Evolutionary conservation across 2,888 invertebrate species (phyloP).

Genomic region (Torymus texanus): DNA sequence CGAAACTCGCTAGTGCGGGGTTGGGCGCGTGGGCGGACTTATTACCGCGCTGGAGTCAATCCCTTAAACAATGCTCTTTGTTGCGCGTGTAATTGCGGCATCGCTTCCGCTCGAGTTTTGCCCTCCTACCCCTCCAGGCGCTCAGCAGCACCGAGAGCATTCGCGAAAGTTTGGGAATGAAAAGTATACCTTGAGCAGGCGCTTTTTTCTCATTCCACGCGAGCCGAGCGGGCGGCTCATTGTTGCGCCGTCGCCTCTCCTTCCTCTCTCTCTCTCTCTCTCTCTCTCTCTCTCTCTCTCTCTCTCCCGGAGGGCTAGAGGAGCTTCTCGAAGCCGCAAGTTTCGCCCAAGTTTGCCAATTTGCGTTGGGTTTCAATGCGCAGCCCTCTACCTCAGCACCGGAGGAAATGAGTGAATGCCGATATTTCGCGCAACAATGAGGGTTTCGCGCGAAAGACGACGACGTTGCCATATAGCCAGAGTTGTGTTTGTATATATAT

Average conservation of each 20-base stretch:
- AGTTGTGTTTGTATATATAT: too few species aligned
- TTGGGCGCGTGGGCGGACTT: not conserved
- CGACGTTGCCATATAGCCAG: too few species aligned
- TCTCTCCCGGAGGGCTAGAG: not conserved
- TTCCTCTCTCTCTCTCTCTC: too few species aligned
- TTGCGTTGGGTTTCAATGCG: constrained; percentile 49
- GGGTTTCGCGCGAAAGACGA: not conserved
- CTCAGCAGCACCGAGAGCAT: not conserved
- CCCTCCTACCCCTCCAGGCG: not conserved
- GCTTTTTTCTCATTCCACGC: constrained; percentile 16
- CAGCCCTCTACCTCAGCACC: not conserved
- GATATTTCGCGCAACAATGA: constrained; percentile 24
- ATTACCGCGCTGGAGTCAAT: constrained; percentile 27
- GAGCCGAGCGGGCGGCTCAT: constrained; percentile 5
- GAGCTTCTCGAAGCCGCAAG: constrained; percentile 26
- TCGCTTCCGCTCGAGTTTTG: constrained; percentile 24
- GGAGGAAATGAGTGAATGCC: constrained; percentile 32
- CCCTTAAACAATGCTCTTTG: constrained; percentile 46
- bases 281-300: too few species aligned
- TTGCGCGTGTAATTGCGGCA: constrained; percentile 49
- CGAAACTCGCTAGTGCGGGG: not conserved
- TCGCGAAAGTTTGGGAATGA: constrained; percentile 37
- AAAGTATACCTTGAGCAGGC: constrained; percentile 14
- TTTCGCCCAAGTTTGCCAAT: constrained; percentile 59
- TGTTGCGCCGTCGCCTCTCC: constrained; percentile 21